phyloP scores from a whole-genome alignment of 2,888 invertebrate genomes.

The Xestia c-nigrum region DNA sequence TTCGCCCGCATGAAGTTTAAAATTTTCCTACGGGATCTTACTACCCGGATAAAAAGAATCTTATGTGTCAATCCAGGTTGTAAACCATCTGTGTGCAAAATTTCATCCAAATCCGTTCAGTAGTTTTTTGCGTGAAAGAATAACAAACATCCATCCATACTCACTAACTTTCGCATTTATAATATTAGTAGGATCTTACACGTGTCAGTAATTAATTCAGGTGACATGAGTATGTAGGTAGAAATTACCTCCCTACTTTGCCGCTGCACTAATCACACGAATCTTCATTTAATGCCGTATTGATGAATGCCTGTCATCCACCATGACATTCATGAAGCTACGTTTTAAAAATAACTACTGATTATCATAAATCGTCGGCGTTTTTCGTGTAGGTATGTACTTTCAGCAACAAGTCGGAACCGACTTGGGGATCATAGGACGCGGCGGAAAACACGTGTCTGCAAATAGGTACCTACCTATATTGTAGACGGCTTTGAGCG shows the following conservation, averaged over 20 bases:
- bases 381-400: neutral
- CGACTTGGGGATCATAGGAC: neutral
- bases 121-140: no score
- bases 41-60: no score
- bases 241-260: neutral
- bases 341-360: neutral
- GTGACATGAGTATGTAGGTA: neutral
- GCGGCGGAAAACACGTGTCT: neutral
- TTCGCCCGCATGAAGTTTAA: no score
- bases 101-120: no score
- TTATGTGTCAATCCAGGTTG: no score
- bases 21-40: no score
- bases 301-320: neutral
- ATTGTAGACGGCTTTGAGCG: neutral
- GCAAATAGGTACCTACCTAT: no score
- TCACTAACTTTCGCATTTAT: no score
- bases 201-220: conserved; percentile 6
- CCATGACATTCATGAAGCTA: neutral
- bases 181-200: neutral
- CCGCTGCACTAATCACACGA: neutral
- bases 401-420: conserved; percentile 11
- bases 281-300: neutral
- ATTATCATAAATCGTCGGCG: neutral
- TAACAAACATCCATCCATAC: no score
- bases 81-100: no score